Base-by-base conservation (phyloP, 2,113 vertebrate genomes). In the Echinops telfairi region DNA sequence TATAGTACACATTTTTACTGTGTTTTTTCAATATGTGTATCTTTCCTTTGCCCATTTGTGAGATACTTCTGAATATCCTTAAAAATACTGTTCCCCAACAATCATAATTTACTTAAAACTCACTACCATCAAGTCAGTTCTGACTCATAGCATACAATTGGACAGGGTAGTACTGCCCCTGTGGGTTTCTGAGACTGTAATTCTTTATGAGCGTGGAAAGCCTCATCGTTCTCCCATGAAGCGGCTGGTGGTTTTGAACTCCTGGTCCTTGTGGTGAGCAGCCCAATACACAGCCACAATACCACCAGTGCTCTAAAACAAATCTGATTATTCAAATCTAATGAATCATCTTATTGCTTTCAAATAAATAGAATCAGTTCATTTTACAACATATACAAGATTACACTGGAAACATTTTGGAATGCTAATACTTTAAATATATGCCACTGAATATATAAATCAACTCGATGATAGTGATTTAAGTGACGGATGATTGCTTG, bases 51-150 rank as follows among this genome's bases (percentile, higher is more conserved):
- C 64, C 43, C 71, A 14, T 33, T 60, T 40, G 75, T 64, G 22
- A 83, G 77, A 93, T 68, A 29, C 40, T 94, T 91, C 57, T 71
- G 33, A 78, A 68, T 82, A 82, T 12, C 27, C 43, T 91, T 27
- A 60, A 90, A 73, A 91, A 90, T 14, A 40, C 36, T 82, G 58
- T 83, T 76, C 8, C 62, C 19, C 71, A 14, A 17, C 31, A 73
- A 77, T 66, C 31, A 66, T 15, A 66, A 27, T 47, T 60, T 88
- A 29, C 31, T 57, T 29, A 40, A 53, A 23, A 86, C 85, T 53
- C 47, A 53, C 47, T 53, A 11, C 47, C 47, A 53, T 53, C 12
- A 9, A 53, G 47, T 53, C 47, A 53, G 40, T 53, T 53, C 47
- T 53, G 47, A 14, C 47, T 53, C 12, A 11, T 53, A 14, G 47